Evolutionary conservation across 1,140 invertebrate genomes (phyloP), one percentile per base, ranked within the genome.

Genomic region (Meteorus sp.): DNA sequence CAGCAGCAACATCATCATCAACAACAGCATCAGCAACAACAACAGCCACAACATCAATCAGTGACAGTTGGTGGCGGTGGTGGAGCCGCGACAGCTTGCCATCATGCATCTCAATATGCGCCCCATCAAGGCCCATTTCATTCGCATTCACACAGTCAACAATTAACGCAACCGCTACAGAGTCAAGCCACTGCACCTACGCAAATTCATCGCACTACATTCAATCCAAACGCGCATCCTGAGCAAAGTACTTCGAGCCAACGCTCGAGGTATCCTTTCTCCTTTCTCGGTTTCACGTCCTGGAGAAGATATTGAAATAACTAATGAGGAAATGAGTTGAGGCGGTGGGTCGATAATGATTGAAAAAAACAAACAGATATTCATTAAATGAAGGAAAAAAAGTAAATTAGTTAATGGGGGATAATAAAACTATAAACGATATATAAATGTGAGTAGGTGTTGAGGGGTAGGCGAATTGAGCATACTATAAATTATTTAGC

Each of bases 281-380:
- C 77, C 17, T 79, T 76, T 55, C 65, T 76, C n/a, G 74, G 72
- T 51, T 77, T 76, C 56, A 62, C 74, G 13, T 77, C 75, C n/a
- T 79, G 76, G 41, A 69, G 74, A 54, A 70, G 76, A 66, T 79
- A 72, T 60, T 78, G 64, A 62, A n/a, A n/a, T n/a, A n/a, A n/a
- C n/a, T n/a, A n/a, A n/a, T n/a, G n/a, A n/a, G n/a, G n/a, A n/a
- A n/a, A n/a, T n/a, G n/a, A n/a, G n/a, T n/a, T n/a, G n/a, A n/a
- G n/a, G n/a, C n/a, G n/a, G n/a, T n/a, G n/a, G n/a, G n/a, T n/a
- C n/a, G n/a, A n/a, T n/a, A n/a, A n/a, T n/a, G n/a, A n/a, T n/a
- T n/a, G n/a, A n/a, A n/a, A n/a, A n/a, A n/a, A n/a, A n/a, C n/a
- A n/a, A n/a, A n/a, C n/a, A n/a, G n/a, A 37, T 22, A 11, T 33